A percentile compares a stretch with the other conserved stretches of the same genome.
These are phyloP conservation scores for Tetrao urogallus DNA, from an alignment of 2,113 vertebrate genomes.

Conservation along the genomic window DNA sequence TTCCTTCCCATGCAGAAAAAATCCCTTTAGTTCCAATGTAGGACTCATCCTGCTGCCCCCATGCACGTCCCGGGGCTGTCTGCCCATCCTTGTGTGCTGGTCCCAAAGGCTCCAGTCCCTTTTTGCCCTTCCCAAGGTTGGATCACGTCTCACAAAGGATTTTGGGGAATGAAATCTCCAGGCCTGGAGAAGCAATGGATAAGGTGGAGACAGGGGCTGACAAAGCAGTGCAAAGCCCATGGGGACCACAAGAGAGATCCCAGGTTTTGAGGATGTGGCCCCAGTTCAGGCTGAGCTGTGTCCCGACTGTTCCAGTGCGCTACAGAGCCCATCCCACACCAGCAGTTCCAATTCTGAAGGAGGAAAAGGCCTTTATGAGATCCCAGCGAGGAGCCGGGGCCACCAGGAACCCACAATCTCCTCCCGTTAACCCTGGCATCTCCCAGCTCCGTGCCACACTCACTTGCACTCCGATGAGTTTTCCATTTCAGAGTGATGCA, in stretches of 20 bases:
- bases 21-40: not conserved
- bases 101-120: not conserved
- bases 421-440: not conserved
- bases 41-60: not conserved
- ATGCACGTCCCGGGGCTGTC: not conserved
- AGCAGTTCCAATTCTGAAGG: constrained; percentile 54
- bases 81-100: not conserved
- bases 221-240: not conserved
- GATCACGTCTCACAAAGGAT: not conserved
- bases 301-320: not conserved
- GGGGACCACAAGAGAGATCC: not conserved
- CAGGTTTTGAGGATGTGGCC: not conserved
- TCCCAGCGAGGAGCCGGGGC: constrained; percentile 17
- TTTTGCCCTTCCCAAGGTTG: not conserved
- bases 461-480: fast-evolving
- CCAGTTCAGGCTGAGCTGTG: not conserved
- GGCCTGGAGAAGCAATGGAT: not conserved
- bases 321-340: not conserved
- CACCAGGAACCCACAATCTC: not conserved
- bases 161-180: not conserved
- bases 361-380: constrained; percentile 55
- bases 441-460: not conserved
- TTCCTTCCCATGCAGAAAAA: not conserved
- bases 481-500: not conserved
- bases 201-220: not conserved